Evolutionary conservation across 2,113 vertebrate species (phyloP), one percentile per base, ranked within the genome.

Genomic region (Cyprinodon tularosa): DNA sequence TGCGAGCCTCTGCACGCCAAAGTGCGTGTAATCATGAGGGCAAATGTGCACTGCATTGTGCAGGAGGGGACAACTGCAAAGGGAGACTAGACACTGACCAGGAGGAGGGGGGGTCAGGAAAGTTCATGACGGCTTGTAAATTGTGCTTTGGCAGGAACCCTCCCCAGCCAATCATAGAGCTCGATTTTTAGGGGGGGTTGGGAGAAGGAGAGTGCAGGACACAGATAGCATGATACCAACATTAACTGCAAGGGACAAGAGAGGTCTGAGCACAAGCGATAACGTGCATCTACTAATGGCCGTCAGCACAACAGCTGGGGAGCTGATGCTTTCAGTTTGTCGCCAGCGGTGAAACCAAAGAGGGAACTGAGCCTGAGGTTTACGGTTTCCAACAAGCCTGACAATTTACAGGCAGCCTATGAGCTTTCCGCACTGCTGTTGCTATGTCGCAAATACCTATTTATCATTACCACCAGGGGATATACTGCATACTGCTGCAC

Each of bases 11-110:
- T 90, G 89, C 83, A 69, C 86, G 86, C 83, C 79, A 85, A 84
- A 79, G 83, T 62, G 73, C 64, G 74, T 62, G 67, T 50, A 29
- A 29, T 29, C 29, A 76, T 38, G 77, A 36, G 73, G 66, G 78
- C 62, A 73, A 42, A 75, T 66, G 68, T 53, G 75, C 83, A 77
- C 84, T 59, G 68, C 36, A 60, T 59, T 71, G 76, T 70, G 85
- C 62, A 65, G 62, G 86, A 71, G 76, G 73, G 57, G 84, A 81
- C 84, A 89, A 87, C 82, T 90, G 91, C 88, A 85, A 89, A 90
- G 81, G 72, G 84, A 80, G 86, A 86, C 89, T 86, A 90, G 84
- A 86, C 89, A 88, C 75, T 92, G 92, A 92, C 87, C 78, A 53
- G 48, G 48, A 20, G 61, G 3, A 37, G 36, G 3, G 8, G 37